Base-by-base conservation (phyloP, 2,888 invertebrate species). In the Troides helena region DNA sequence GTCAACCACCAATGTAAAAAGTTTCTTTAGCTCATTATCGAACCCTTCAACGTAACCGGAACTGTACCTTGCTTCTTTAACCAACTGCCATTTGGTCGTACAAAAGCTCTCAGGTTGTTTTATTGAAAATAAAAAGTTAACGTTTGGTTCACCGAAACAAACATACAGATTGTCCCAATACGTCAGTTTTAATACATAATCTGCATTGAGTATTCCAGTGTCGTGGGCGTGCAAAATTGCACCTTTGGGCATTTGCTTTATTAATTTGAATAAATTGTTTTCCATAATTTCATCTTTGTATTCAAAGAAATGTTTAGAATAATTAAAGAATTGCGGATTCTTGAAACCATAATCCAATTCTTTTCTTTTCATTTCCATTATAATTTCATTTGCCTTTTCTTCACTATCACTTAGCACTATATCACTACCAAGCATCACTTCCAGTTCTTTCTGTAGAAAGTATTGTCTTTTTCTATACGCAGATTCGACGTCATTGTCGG, bases 161-260 rank as follows among this genome's bases (percentile, higher is more conserved):
- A 93, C 92, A 78, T 94, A 95, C 2, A 96, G 81, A 80, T 95
- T 77, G 0, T 94, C 93, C 71, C 89, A 88, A 75, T 95, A 95
- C 0, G 96, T 96, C 18, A 96, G 76, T 61, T 94, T 87, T 0
- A 95, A 78, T 0, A 96, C 81, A 74, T 93, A 95, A 71, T 95
- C 94, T 0, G 94, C 91, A 43, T 94, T 94, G 43, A 94, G 89
- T 2, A 95, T 78, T 0, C 94, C 95, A 0, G 94, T 94, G 74
- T 96, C 94, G 74, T 96, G 96, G 0, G 93, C 94, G 77, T 96
- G 97, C 0, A 96, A 85, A 0, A 95, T 92, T 0, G 94, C 95
- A 0, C 96, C 97, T 86, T 97, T 97, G 0, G 97, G 97, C 94
- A 97, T 94, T 56, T 82, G 81, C 70, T 93, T 87, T 2, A 97